Evolutionary conservation across 2,113 vertebrate genomes (phyloP), one percentile per base, ranked within the genome.

Genomic region (Lontra canadensis): DNA sequence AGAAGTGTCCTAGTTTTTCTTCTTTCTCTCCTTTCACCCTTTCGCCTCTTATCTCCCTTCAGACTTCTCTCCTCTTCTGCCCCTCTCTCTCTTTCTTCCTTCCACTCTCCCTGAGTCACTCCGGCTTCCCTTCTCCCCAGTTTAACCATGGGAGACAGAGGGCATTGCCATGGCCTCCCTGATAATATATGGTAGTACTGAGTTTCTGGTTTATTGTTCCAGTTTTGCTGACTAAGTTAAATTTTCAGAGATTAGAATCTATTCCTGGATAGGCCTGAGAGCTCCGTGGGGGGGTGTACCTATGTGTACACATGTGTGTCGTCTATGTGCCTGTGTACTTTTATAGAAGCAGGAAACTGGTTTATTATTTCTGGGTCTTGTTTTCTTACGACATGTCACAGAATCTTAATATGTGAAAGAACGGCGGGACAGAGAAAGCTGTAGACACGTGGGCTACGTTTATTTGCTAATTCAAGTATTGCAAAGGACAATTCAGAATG

Each of bases 401-500:
- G 29, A 79, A 9, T 85, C 92, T 81, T 97, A 90, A 36, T 42
- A 34, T 67, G 42, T 69, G 26, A n/a, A 26, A n/a, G 78, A 42
- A 88, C 83, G 2, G 0, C 73, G 25, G 63, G 21, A 20, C 76
- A 87, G 44, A 82, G 31, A 71, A 10, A 67, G 42, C 71, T 92
- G 10, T 2, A 80, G 26, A 90, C 49, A n/a, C n/a, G 11, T 26
- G 39, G 11, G 61, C 42, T 61, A 0, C 86, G 65, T 88, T 84
- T 91, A 94, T 85, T 96, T 79, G 65, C 39, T 96, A 83, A 74
- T 18, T 67, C 59, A 95, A 95, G 92, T 93, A 95, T 34, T 98
- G 63, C 11, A 59, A 94, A 76, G 95, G 76, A 93, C 59, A 85
- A 63, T 96, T 94, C 4, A 95, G 84, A 97, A 95, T 80, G 12